Conservation (phyloP, 2,113 vertebrate species). For the Progne subis region DNA sequence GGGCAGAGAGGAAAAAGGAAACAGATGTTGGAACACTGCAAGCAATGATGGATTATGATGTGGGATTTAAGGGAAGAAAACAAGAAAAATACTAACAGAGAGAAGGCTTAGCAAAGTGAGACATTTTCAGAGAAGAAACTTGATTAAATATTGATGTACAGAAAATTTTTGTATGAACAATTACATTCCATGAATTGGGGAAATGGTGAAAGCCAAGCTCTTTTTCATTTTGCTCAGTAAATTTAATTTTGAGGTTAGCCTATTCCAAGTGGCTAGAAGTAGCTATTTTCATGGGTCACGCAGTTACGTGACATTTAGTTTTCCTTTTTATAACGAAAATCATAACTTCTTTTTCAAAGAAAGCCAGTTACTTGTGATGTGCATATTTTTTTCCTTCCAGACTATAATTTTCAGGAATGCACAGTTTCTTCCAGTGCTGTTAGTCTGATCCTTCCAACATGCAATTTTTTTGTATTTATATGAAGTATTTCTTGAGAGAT, state of each 20-base stretch:
- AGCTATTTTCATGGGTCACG: background rate
- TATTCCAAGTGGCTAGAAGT: background rate
- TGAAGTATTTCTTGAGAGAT: background rate
- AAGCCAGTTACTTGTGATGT: background rate
- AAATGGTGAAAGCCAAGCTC: background rate
- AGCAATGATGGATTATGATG: background rate
- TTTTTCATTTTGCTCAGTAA: background rate
- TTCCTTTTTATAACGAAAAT: background rate
- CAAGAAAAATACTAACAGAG: background rate
- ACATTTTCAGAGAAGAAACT: background rate
- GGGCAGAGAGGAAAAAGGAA: conserved; percentile 10
- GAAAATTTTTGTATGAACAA: background rate
- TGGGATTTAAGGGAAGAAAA: conserved; percentile 5
- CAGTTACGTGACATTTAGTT: background rate
- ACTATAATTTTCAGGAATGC: background rate
- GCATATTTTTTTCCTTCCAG: background rate
- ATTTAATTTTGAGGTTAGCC: background rate
- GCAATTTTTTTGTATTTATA: background rate
- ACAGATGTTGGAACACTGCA: conserved; percentile 29
- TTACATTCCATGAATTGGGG: background rate
- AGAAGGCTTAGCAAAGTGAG: background rate
- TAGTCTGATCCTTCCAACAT: background rate
- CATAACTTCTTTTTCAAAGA: background rate
- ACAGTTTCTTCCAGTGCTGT: background rate
- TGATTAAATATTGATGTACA: background rate